phyloP scores from a whole-genome alignment of 2,113 vertebrate species.

The Osmerus mordax region DNA sequence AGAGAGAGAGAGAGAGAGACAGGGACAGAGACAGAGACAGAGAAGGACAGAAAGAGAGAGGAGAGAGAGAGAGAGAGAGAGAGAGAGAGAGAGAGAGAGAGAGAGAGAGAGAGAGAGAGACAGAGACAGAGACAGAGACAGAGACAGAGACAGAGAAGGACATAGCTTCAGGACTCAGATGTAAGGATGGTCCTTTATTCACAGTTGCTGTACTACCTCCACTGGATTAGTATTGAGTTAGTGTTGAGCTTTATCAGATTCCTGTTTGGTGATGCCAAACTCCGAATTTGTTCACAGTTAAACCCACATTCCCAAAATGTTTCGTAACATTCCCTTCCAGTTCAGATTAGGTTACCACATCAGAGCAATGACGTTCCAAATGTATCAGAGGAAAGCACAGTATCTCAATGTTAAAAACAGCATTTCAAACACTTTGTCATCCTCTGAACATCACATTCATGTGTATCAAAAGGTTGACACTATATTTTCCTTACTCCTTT shows the following conservation, averaged over 20 bases:
- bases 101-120: background rate
- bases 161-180: background rate
- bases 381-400: background rate
- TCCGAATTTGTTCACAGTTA: constrained; percentile 2
- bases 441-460: background rate
- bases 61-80: background rate
- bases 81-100: too few species aligned
- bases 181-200: constrained; percentile 3
- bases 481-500: too few species aligned
- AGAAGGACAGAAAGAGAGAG: constrained; percentile 6
- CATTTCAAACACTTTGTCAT: background rate
- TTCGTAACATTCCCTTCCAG: background rate
- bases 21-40: background rate
- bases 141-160: constrained; percentile 5
- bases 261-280: background rate
- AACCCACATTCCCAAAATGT: background rate
- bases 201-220: background rate
- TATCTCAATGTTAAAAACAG: background rate
- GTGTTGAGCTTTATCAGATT: too few species aligned
- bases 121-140: background rate
- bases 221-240: too few species aligned
- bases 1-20: background rate
- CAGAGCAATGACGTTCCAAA: background rate
- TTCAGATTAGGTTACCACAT: background rate
- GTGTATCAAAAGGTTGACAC: too few species aligned